Percentiles rank a stretch among this genome's conserved stretches.
These are phyloP conservation scores for Psettodes erumei DNA, from an alignment of 2,113 vertebrate genomes.

Conservation along the genomic window DNA sequence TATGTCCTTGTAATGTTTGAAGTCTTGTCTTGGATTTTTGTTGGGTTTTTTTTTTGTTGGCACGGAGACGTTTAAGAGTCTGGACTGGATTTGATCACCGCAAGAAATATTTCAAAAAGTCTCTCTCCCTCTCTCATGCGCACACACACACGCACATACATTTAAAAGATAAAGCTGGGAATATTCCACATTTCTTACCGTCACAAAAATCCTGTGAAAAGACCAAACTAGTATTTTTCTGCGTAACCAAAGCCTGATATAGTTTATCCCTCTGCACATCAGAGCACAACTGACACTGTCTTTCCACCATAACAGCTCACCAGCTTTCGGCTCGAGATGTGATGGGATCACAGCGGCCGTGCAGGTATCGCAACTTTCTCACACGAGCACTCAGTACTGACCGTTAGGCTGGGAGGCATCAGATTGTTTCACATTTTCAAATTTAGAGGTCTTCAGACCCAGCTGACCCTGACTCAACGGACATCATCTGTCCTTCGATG, in stretches of 20 bases:
- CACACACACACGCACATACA: slow-evolving; percentile 4
- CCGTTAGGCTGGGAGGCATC: no score
- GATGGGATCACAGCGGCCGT: no score
- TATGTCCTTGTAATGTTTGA: slow-evolving; percentile 42
- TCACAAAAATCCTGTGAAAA: slow-evolving; percentile 39
- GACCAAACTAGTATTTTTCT: not conserved
- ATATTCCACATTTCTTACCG: slow-evolving; percentile 17
- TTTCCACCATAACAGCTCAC: no score
- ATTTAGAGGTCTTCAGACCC: not conserved
- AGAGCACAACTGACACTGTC: not conserved
- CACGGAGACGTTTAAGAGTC: slow-evolving; percentile 38
- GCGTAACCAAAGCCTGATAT: not conserved
- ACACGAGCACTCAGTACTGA: no score
- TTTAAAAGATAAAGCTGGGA: slow-evolving; percentile 28
- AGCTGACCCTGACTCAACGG: not conserved
- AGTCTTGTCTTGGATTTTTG: slow-evolving; percentile 52
- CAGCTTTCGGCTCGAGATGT: no score
- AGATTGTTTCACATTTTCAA: not conserved
- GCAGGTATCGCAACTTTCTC: no score
- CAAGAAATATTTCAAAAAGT: slow-evolving; percentile 32
- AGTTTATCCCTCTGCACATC: not conserved
- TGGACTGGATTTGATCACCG: slow-evolving; percentile 23
- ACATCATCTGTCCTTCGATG: no score
- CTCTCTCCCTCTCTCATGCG: slow-evolving; percentile 1
- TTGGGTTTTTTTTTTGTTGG: no score